Evolutionary conservation across 2,888 invertebrate species (phyloP).

Genomic region (Plusia festucae): DNA sequence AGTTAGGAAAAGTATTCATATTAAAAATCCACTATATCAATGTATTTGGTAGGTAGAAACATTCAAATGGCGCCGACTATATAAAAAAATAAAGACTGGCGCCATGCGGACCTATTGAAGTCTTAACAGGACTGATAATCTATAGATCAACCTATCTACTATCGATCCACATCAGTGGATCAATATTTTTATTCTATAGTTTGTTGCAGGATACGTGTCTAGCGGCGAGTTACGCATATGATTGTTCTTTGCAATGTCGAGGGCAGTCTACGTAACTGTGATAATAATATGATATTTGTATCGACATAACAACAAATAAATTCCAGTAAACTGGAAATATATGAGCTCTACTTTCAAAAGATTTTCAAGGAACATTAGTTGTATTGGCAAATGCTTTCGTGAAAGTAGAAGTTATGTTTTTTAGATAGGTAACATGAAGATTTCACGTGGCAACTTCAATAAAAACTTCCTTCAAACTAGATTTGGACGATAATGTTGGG

Average conservation of each 20-base stretch:
- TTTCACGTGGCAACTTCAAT: too few species aligned
- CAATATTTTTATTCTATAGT: conserved; percentile 14
- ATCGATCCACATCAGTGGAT: conserved; percentile 33
- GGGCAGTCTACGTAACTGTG: not conserved
- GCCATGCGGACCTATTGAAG: conserved; percentile 34
- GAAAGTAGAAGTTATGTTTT: too few species aligned
- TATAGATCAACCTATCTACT: conserved; percentile 34
- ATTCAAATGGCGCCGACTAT: conserved; percentile 32
- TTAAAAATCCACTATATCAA: too few species aligned
- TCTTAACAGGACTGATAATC: conserved; percentile 19
- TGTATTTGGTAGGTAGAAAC: conserved; percentile 14
- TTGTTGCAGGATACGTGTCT: conserved; percentile 3
- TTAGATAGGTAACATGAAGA: too few species aligned
- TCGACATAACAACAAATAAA: not conserved
- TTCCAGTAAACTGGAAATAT: too few species aligned
- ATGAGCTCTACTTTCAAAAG: too few species aligned
- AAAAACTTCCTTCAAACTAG: too few species aligned
- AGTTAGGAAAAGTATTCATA: too few species aligned
- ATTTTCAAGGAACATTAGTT: too few species aligned
- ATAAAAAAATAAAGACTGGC: conserved; percentile 34
- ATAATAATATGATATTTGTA: not conserved
- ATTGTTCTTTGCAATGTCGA: not conserved
- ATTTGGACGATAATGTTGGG: too few species aligned
- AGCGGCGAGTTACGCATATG: not conserved
- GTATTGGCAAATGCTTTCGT: too few species aligned